These are phyloP conservation scores for Halocynthia roretzi DNA, from an alignment of 23 tunicate species.

Conservation along the genomic window DNA sequence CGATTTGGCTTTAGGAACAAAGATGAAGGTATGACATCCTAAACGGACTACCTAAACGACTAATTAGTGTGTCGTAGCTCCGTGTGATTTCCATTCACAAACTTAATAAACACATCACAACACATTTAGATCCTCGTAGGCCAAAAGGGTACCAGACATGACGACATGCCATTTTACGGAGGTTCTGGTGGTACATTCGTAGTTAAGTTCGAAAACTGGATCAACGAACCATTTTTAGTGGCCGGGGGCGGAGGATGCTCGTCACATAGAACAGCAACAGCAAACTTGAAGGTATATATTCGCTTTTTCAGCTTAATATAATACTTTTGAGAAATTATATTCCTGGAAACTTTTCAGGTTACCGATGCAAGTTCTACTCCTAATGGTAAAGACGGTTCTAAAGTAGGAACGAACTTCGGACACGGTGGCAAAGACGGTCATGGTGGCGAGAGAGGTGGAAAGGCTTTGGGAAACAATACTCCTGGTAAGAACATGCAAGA, in stretches of 20 bases:
- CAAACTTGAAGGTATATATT: constrained; percentile 7
- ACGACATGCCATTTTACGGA: constrained; percentile 23
- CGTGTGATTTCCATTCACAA: background rate
- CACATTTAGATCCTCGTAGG: constrained; percentile 81
- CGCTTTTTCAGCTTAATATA: background rate
- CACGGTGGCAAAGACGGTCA: constrained; percentile 86
- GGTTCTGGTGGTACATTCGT: constrained; percentile 99
- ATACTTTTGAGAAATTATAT: background rate
- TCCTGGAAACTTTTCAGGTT: background rate
- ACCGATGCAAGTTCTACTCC: constrained; percentile 60
- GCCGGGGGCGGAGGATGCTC: constrained; percentile 95
- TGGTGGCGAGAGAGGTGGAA: constrained; percentile 84
- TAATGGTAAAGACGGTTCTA: constrained; percentile 73
- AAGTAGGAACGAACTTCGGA: constrained; percentile 52
- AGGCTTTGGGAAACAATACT: constrained; percentile 54
- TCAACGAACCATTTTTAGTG: constrained; percentile 43
- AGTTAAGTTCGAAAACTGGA: constrained; percentile 48
- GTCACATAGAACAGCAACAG: constrained; percentile 6
- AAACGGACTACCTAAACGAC: background rate
- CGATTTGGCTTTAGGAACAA: constrained; percentile 29
- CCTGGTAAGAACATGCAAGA: constrained; percentile 44
- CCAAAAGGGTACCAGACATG: constrained; percentile 59
- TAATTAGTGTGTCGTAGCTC: background rate
- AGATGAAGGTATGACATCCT: constrained; percentile 39
- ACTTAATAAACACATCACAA: background rate